These are phyloP conservation scores for Catocala fraxini DNA, from an alignment of 2,888 invertebrate species.

Conservation along the genomic window DNA sequence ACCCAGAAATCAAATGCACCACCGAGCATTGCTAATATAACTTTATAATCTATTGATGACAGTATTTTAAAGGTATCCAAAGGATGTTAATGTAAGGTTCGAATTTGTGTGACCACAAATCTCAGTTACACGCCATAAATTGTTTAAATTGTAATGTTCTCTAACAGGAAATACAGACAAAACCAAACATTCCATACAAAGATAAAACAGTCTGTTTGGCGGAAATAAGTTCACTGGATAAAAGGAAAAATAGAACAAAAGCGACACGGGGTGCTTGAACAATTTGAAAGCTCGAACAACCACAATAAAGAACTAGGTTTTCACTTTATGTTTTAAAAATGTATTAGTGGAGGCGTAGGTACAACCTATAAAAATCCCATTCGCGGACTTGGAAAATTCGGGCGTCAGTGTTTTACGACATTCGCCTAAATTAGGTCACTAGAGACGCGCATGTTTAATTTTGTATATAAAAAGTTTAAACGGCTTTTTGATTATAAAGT, in stretches of 20 bases:
- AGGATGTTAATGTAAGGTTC: no score
- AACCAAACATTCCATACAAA: conserved; percentile 1
- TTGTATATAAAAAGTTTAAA: conserved; percentile 44
- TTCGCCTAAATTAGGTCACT: conserved; percentile 54
- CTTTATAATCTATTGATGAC: no score
- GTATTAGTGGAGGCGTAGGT: conserved; percentile 51
- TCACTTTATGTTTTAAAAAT: conserved; percentile 33
- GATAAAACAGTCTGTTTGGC: conserved; percentile 15
- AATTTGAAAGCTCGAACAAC: conserved; percentile 14
- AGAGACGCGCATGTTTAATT: conserved; percentile 47
- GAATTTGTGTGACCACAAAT: no score
- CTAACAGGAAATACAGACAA: not conserved
- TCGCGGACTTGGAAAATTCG: conserved; percentile 54
- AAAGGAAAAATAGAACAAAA: conserved; percentile 8
- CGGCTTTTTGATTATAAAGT: conserved; percentile 40
- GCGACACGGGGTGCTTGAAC: conserved; percentile 22
- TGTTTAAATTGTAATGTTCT: no score
- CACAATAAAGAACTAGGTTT: conserved; percentile 24
- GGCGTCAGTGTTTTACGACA: conserved; percentile 55
- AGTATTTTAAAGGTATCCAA: no score
- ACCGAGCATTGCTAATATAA: no score
- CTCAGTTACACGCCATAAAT: no score
- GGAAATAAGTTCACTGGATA: conserved; percentile 24
- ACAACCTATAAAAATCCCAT: conserved; percentile 57
- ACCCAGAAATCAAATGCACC: no score